These are phyloP conservation scores for Cherax quadricarinatus DNA, from an alignment of 1,140 invertebrate species.

Conservation along the genomic window DNA sequence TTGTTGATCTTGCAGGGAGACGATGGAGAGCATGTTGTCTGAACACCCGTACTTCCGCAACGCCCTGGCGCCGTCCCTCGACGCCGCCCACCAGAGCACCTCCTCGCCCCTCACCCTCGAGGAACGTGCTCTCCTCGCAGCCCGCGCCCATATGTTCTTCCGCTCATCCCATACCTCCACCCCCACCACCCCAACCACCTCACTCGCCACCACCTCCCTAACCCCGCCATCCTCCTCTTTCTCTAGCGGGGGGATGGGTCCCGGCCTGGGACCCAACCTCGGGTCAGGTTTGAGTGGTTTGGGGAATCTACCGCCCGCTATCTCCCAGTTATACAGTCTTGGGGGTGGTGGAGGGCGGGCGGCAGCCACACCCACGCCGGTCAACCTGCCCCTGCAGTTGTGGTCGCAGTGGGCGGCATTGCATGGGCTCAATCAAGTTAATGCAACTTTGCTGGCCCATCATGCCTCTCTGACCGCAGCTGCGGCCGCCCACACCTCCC, in stretches of 20 bases:
- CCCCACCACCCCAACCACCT: slow-evolving; percentile 63
- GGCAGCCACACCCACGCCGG: slow-evolving; percentile 29
- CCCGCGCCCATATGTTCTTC: slow-evolving; percentile 68
- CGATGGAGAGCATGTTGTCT: slow-evolving; percentile 66
- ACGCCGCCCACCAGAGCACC: slow-evolving; percentile 49
- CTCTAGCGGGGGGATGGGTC: slow-evolving; percentile 24
- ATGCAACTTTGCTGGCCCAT: slow-evolving; percentile 55
- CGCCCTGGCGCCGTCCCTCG: slow-evolving; percentile 53
- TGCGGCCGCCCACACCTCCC: slow-evolving; percentile 49
- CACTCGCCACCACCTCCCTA: slow-evolving; percentile 53
- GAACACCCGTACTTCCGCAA: slow-evolving; percentile 64
- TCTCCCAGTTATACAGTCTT: slow-evolving; percentile 52
- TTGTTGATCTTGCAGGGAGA: slow-evolving; percentile 44
- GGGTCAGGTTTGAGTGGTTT: slow-evolving; percentile 41
- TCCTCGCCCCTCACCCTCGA: slow-evolving; percentile 53
- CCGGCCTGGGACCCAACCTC: slow-evolving; percentile 37
- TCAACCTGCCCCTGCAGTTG: slow-evolving; percentile 61
- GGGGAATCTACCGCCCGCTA: slow-evolving; percentile 46
- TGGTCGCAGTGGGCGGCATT: slow-evolving; percentile 65
- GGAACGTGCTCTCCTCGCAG: slow-evolving; percentile 55
- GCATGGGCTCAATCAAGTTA: slow-evolving; percentile 60
- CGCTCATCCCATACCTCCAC: slow-evolving; percentile 54
- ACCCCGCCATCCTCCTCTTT: slow-evolving; percentile 49
- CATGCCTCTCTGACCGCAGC: slow-evolving; percentile 59
- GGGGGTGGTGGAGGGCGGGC: slow-evolving; percentile 9